Conservation (phyloP, 2,888 invertebrate species). For the Cantharis flavilabris region DNA sequence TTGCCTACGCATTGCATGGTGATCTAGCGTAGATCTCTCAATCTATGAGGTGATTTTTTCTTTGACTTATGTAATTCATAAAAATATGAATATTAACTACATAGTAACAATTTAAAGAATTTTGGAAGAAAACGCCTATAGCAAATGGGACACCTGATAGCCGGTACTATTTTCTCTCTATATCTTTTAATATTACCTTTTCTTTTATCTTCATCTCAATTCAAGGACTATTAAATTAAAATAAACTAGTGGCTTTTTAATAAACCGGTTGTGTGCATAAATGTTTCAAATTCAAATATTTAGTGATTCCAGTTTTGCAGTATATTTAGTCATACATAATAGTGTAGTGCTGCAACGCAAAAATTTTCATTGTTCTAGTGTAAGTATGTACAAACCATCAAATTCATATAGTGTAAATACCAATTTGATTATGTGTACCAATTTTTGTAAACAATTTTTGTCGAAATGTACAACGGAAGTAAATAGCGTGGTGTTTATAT, state of each 20-base stretch:
- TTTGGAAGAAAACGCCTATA: no score
- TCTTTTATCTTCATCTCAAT: not conserved
- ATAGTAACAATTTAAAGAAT: no score
- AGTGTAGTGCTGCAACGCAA: not conserved
- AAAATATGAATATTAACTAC: no score
- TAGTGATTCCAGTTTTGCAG: not conserved
- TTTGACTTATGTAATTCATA: no score
- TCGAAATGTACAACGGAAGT: not conserved
- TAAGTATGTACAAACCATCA: not conserved
- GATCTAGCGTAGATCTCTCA: no score
- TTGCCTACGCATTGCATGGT: no score
- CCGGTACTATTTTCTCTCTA: not conserved
- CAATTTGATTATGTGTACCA: not conserved
- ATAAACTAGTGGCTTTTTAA: not conserved
- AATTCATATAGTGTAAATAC: no score
- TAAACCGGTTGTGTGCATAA: not conserved
- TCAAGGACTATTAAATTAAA: not conserved
- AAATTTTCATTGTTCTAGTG: not conserved
- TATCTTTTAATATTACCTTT: not conserved
- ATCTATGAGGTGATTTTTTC: no score
- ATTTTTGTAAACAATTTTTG: not conserved
- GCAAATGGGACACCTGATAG: not conserved
- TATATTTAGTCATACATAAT: not conserved
- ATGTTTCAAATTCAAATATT: not conserved
- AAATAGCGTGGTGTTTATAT: not conserved